These are phyloP conservation scores for Gymnoscopelus braueri DNA, from an alignment of 2,797 vertebrate genomes.

Conservation along the genomic window DNA sequence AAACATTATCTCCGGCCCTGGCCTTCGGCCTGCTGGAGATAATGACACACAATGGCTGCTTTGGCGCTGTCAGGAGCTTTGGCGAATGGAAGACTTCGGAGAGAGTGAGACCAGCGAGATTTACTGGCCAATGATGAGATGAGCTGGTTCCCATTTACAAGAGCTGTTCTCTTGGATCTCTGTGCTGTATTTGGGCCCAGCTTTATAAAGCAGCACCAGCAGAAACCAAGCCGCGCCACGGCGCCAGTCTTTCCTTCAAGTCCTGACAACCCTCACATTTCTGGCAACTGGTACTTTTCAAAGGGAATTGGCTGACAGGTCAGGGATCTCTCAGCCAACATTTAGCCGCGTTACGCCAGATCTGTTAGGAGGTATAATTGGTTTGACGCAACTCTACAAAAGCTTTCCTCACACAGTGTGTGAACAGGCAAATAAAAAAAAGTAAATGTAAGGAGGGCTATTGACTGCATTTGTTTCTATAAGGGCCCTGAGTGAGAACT, in stretches of 20 bases:
- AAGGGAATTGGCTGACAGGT: slow-evolving; percentile 14
- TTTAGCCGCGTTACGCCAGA: slow-evolving; percentile 17
- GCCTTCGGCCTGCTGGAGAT: background rate
- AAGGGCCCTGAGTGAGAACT: slow-evolving; percentile 33
- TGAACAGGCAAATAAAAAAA: slow-evolving; percentile 37
- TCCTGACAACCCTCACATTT: background rate
- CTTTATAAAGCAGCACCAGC: slow-evolving; percentile 1
- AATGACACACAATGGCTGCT: slow-evolving; percentile 1
- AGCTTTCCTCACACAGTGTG: slow-evolving; percentile 19
- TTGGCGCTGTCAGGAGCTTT: slow-evolving; percentile 8
- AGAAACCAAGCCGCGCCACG: slow-evolving; percentile 3
- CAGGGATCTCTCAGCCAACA: slow-evolving; percentile 21
- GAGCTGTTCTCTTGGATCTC: slow-evolving; percentile 14
- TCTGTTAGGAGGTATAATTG: slow-evolving; percentile 14
- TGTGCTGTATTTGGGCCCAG: slow-evolving; percentile 8
- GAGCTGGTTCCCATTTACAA: slow-evolving; percentile 1
- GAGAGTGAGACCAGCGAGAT: slow-evolving; percentile 1
- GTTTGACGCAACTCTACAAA: slow-evolving; percentile 2
- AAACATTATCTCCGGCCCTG: too few relatives aligned
- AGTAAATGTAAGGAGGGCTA: slow-evolving; percentile 19
- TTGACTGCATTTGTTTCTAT: slow-evolving; percentile 22
- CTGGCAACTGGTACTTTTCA: slow-evolving; percentile 22
- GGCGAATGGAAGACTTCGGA: slow-evolving; percentile 11
- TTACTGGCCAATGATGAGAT: slow-evolving; percentile 11
- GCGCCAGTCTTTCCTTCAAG: slow-evolving; percentile 3